These are phyloP conservation scores for Poeciliopsis presidionis DNA, from an alignment of 2,797 vertebrate species.

Conservation along the genomic window DNA sequence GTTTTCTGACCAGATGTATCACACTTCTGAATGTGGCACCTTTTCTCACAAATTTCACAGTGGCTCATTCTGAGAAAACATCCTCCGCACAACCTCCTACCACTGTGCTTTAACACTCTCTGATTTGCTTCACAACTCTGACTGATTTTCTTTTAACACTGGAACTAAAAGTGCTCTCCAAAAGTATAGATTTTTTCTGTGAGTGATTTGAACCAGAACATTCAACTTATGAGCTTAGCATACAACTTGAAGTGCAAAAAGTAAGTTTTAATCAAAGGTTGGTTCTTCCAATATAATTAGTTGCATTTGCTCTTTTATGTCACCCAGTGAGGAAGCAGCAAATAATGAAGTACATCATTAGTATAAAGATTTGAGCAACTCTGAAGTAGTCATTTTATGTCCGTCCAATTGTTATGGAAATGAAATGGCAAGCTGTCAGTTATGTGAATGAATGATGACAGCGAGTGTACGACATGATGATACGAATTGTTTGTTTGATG, in stretches of 20 bases:
- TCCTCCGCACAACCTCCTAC: slow-evolving; percentile 3
- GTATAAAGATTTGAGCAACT: slow-evolving; percentile 26
- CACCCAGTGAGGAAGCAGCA: not conserved
- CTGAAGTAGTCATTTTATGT: slow-evolving; percentile 27
- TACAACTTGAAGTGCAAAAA: not conserved
- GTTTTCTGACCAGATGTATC: slow-evolving; percentile 5
- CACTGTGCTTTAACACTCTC: not conserved
- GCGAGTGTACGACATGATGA: slow-evolving; percentile 64
- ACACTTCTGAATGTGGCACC: slow-evolving; percentile 3
- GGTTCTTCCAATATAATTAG: not conserved
- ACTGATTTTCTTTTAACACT: not conserved
- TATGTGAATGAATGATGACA: slow-evolving; percentile 67
- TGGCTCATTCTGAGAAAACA: slow-evolving; percentile 3
- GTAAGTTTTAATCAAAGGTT: not conserved
- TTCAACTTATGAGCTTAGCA: not conserved
- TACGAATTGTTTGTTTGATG: slow-evolving; percentile 61
- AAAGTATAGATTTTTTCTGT: not conserved
- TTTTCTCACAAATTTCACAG: slow-evolving; percentile 7
- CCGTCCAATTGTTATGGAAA: slow-evolving; percentile 62
- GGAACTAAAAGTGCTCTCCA: not conserved
- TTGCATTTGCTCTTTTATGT: not conserved
- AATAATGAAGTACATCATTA: slow-evolving; percentile 15
- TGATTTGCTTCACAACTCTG: slow-evolving; percentile 1
- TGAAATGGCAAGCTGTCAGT: slow-evolving; percentile 77
- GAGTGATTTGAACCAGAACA: not conserved